Conservation (phyloP, 2,113 vertebrate genomes). For the Coracopsis vasa region DNA sequence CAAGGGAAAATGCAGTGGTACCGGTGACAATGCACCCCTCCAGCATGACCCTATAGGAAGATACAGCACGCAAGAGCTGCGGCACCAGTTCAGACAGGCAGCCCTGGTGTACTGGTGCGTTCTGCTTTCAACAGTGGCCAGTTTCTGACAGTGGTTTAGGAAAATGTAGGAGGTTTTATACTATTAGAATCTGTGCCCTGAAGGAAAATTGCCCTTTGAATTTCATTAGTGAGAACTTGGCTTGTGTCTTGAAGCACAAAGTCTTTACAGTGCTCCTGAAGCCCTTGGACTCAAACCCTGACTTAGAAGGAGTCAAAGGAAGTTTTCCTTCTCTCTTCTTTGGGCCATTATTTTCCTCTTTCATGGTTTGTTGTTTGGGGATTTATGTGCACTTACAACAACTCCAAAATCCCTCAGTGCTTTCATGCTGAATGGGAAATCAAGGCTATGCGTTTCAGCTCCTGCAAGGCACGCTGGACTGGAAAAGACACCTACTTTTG, state of each 20-base stretch:
- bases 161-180: neutral
- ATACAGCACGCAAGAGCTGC: neutral
- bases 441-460: neutral
- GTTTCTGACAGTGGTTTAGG: neutral
- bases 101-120: neutral
- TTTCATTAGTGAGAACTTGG: neutral
- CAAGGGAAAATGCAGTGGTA: neutral
- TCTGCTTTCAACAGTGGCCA: neutral
- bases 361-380: neutral
- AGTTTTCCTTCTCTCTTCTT: neutral
- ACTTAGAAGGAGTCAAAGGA: neutral
- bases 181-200: neutral
- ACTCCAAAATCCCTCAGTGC: neutral
- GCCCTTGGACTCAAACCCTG: neutral
- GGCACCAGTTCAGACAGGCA: neutral
- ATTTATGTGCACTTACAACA: neutral
- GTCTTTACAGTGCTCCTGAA: neutral
- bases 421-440: neutral
- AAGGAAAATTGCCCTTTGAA: constrained; percentile 11
- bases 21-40: neutral
- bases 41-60: neutral
- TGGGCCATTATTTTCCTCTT: neutral
- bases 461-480: neutral
- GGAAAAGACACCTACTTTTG: neutral
- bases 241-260: neutral